Conservation (phyloP, 92 coral and sea anemone species). For the Muricea muricata region DNA sequence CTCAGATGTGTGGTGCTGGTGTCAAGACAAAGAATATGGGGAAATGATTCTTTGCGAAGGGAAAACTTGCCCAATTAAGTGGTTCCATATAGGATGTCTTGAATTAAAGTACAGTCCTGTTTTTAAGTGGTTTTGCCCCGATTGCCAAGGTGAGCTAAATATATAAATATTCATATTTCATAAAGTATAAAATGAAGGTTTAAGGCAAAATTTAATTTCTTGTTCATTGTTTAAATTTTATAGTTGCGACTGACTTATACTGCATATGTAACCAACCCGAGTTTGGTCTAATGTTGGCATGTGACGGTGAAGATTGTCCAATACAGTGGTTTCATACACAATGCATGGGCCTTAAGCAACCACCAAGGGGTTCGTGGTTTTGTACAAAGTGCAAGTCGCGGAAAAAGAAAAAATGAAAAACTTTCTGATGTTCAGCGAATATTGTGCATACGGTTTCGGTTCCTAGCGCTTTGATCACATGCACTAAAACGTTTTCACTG, state of each 20-base stretch:
- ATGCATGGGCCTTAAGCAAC: conserved; percentile 49
- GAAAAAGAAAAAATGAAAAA: neutral
- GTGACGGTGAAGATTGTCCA: conserved; percentile 29
- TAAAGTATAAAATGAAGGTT: neutral
- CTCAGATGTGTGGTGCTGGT: conserved; percentile 39
- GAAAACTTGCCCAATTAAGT: conserved; percentile 30
- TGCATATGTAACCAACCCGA: conserved; percentile 53
- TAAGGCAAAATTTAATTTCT: neutral
- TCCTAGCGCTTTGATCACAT: neutral
- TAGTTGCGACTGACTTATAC: conserved; percentile 35
- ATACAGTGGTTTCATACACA: conserved; percentile 49
- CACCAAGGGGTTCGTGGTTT: neutral
- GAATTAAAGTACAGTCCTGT: conserved; percentile 26
- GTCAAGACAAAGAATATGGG: conserved; percentile 35
- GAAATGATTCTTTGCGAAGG: conserved; percentile 49
- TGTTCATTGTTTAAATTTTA: conserved; percentile 6
- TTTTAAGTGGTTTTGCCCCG: conserved; percentile 52
- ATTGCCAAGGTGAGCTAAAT: conserved; percentile 50
- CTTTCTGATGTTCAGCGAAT: neutral
- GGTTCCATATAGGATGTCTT: conserved; percentile 50
- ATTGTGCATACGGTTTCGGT: neutral
- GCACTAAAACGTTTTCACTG: neutral
- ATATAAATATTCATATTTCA: neutral
- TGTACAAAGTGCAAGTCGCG: neutral
- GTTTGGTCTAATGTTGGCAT: conserved; percentile 47